Percentiles rank a stretch among this genome's conserved stretches.
Conservation (phyloP, 2,113 vertebrate species). For the Oncorhynchus masou region DNA sequence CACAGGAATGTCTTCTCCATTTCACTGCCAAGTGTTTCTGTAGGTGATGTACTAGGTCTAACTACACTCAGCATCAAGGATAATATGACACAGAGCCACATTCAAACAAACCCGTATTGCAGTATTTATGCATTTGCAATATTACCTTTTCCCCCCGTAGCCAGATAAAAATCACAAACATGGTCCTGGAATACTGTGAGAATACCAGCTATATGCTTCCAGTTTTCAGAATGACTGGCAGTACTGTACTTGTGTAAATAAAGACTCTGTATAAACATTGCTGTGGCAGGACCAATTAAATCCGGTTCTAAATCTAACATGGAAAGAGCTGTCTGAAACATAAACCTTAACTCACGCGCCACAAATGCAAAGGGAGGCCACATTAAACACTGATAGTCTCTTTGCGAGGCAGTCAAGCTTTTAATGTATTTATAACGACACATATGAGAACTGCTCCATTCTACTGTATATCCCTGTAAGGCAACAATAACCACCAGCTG, state of each 20-base stretch:
- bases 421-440: not conserved
- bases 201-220: not conserved
- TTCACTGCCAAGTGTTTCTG: slow-evolving; percentile 33
- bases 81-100: slow-evolving; percentile 15
- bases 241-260: not conserved
- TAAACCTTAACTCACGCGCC: not conserved
- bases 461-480: not conserved
- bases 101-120: not conserved
- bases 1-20: slow-evolving; percentile 48
- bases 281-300: not conserved
- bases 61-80: not conserved
- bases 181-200: not conserved
- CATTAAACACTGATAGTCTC: not conserved
- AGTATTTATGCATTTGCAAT: too few species aligned
- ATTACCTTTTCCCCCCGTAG: too few species aligned
- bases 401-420: not conserved
- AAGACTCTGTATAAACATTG: not conserved
- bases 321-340: not conserved
- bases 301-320: not conserved
- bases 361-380: slow-evolving; percentile 8
- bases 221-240: not conserved
- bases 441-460: not conserved
- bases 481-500: not conserved
- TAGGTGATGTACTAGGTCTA: slow-evolving; percentile 26
- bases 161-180: not conserved